These are phyloP conservation scores for Scaeva pyrastri DNA, from an alignment of 2,888 invertebrate genomes.

Conservation along the genomic window DNA sequence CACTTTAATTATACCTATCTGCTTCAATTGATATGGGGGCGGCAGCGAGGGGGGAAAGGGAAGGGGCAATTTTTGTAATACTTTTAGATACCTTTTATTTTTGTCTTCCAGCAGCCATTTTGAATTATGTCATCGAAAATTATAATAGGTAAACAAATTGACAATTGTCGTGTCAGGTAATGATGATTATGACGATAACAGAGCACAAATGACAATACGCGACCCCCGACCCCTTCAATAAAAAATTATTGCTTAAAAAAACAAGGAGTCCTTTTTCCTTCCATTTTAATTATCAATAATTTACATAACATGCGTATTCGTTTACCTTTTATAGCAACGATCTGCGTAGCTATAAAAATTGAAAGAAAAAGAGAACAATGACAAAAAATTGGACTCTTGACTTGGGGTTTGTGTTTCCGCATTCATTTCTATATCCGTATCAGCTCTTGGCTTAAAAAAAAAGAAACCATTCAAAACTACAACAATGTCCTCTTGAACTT, in stretches of 20 bases:
- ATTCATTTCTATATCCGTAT: background rate
- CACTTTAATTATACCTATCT: slow-evolving; percentile 62
- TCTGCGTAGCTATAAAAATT: too few relatives aligned
- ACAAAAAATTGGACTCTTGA: too few relatives aligned
- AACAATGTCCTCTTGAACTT: slow-evolving; percentile 6
- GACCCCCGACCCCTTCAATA: slow-evolving; percentile 13
- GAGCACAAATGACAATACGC: background rate
- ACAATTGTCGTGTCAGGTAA: slow-evolving; percentile 22
- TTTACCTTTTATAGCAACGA: too few relatives aligned
- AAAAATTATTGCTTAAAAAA: background rate
- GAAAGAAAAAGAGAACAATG: too few relatives aligned
- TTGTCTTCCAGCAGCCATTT: slow-evolving; percentile 18
- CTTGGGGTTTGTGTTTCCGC: background rate
- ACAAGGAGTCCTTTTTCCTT: background rate
- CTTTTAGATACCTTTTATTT: background rate
- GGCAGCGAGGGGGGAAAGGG: too few relatives aligned
- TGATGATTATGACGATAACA: background rate
- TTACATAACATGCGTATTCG: background rate
- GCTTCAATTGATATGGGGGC: slow-evolving; percentile 32
- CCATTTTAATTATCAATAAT: background rate
- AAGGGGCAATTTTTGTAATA: slow-evolving; percentile 22
- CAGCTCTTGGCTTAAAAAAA: background rate
- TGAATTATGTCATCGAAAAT: slow-evolving; percentile 18
- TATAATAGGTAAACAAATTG: slow-evolving; percentile 6
- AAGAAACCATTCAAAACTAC: background rate